A percentile compares a stretch with the other conserved stretches of the same genome.
phyloP scores from a whole-genome alignment of 2,888 invertebrate species.

The Dasysyrphus albostriatus region DNA sequence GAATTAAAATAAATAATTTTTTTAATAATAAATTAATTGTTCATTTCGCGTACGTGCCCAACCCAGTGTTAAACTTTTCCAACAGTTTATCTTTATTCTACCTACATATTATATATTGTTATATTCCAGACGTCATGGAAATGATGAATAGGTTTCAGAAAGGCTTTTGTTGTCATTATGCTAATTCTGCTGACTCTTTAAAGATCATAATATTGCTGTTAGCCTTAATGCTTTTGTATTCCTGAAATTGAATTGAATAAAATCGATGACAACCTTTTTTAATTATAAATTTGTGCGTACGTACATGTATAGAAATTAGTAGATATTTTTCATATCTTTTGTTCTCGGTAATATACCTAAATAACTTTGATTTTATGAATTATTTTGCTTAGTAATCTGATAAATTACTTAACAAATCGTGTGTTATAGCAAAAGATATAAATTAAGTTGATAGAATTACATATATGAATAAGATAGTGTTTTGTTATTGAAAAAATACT shows the following conservation, averaged over 20 bases:
- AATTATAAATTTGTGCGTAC: background rate
- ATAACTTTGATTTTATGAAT: conserved; percentile 1
- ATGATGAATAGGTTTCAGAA: conserved; percentile 12
- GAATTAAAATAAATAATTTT: background rate
- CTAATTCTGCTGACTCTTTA: background rate
- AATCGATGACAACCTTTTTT: conserved; percentile 40
- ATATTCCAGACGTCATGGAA: conserved; percentile 28
- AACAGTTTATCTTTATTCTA: background rate
- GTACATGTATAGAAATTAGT: background rate
- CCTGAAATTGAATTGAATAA: background rate
- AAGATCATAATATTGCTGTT: conserved; percentile 8
- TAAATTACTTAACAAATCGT: background rate
- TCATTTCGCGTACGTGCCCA: conserved; percentile 6
- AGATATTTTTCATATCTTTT: conserved; percentile 25
- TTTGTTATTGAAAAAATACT: too few relatives aligned
- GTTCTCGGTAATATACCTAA: conserved; percentile 10
- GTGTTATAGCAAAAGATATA: background rate
- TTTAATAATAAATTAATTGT: background rate
- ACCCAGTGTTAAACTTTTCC: conserved; percentile 10
- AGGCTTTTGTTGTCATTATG: conserved; percentile 20
- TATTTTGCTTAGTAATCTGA: conserved; percentile 17
- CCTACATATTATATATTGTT: conserved; percentile 8
- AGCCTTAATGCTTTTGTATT: background rate
- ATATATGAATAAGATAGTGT: too few relatives aligned
- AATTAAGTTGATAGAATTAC: background rate